These are phyloP conservation scores for Popillia japonica DNA, from an alignment of 1,140 invertebrate species.

Conservation along the genomic window DNA sequence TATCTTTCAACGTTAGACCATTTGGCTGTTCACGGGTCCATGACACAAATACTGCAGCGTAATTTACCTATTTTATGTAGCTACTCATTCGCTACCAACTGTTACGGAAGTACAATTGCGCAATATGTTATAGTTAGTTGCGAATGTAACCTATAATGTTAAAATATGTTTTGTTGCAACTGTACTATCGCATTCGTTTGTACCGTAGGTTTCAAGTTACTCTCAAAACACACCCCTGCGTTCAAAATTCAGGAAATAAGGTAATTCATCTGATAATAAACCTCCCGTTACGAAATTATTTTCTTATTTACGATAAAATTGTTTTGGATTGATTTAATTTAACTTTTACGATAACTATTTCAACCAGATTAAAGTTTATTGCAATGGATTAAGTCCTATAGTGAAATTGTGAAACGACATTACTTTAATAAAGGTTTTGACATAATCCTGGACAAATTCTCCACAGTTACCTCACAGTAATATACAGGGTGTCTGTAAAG, in stretches of 20 bases:
- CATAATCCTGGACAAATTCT: no score
- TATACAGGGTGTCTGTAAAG: no score
- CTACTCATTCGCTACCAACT: conserved; percentile 8
- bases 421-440: no score
- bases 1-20: neutral
- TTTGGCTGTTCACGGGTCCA: conserved; percentile 18
- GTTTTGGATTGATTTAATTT: no score
- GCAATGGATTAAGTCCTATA: no score
- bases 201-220: no score
- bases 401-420: no score
- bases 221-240: no score
- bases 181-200: no score
- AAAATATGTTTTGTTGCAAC: neutral
- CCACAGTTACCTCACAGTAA: no score
- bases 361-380: neutral
- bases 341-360: neutral
- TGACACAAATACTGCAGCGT: conserved; percentile 1
- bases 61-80: conserved; percentile 31
- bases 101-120: neutral
- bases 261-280: no score
- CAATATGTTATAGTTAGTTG: neutral
- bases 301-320: neutral
- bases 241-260: no score
- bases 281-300: neutral
- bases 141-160: neutral